Evolutionary conservation across 2,888 invertebrate species (phyloP).

Genomic region (Sesia apiformis): DNA sequence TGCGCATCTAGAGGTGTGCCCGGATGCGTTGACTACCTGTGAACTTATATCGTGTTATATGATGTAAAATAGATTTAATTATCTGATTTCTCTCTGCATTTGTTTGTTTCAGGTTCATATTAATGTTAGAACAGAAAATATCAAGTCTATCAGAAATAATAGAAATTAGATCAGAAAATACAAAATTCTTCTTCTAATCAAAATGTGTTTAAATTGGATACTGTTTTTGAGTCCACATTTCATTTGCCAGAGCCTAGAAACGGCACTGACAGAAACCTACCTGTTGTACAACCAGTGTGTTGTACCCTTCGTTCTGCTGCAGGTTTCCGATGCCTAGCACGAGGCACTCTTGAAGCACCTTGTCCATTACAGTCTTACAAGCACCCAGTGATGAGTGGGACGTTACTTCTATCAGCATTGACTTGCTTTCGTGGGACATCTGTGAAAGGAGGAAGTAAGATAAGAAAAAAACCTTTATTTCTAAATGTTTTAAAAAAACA

Average conservation of each 20-base stretch:
- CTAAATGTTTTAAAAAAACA: no score
- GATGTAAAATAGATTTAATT: no score
- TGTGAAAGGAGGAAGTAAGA: conserved; percentile 22
- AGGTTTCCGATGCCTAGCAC: conserved; percentile 66
- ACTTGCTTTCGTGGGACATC: conserved; percentile 79
- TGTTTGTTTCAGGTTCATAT: no score
- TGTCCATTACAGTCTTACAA: conserved; percentile 81
- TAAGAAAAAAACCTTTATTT: no score
- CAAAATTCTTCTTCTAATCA: no score
- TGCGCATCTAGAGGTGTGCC: no score
- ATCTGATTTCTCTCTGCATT: no score
- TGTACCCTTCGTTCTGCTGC: conserved; percentile 28
- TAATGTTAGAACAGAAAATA: no score
- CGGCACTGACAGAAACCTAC: conserved; percentile 16
- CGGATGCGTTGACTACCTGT: no score
- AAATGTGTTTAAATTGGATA: neutral
- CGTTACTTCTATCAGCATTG: conserved; percentile 85
- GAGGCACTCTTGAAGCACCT: conserved; percentile 78
- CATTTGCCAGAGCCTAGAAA: neutral
- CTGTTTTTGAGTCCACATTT: neutral
- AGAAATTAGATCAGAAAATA: no score
- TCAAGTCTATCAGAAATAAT: no score
- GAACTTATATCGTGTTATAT: no score
- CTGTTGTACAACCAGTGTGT: conserved; percentile 57
- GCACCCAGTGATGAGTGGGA: conserved; percentile 77